Base-by-base conservation (phyloP, 1,140 invertebrate genomes). In the Caerostris extrusa region DNA sequence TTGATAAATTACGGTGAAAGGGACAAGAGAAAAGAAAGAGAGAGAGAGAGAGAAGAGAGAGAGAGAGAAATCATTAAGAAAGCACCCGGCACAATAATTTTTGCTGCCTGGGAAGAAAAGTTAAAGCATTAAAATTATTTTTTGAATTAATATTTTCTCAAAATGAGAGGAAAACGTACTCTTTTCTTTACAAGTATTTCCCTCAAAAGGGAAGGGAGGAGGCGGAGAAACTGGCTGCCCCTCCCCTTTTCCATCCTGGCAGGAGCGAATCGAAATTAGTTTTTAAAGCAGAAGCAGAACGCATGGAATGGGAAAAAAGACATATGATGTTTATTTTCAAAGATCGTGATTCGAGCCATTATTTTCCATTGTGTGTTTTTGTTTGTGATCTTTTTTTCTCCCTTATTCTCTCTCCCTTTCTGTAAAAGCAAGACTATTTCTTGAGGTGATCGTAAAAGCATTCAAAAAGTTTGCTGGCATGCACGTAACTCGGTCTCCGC, bases 101-200 rank as follows among this genome's bases (percentile, higher is more conserved):
- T 92, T 58, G 77, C 90, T 77, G 7, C 57, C 10, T 81, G 14
- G 50, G 57, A 69, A 92, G 81, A 85, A 69, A 92, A 83, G 90
- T 92, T 92, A 92, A 69, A 58, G 82, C 82, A 92, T 92, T 69
- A 85, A 85, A 92, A 92, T 92, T 92, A 92, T 92, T 92, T 92
- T 92, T 92, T 83, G 90, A 92, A 92, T 92, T 92, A 92, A 83
- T 85, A 85, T 69, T 83, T 85, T 92, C 81, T 57, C 34, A n/a
- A 56, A 57, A 90, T 90, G 69, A 56, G 69, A 57, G 85, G 19
- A 34, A 85, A 85, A 57, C n/a, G 56, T 85, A 85, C 17, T 85
- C 57, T 77, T 53, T 85, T 85, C 57, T 60, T 85, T 85, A 60
- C 56, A 85, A 53, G 71, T 77, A 34, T 34, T 77, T 14, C 71